phyloP scores from a whole-genome alignment of 2,797 vertebrate species.

The Sandelia bainsii region DNA sequence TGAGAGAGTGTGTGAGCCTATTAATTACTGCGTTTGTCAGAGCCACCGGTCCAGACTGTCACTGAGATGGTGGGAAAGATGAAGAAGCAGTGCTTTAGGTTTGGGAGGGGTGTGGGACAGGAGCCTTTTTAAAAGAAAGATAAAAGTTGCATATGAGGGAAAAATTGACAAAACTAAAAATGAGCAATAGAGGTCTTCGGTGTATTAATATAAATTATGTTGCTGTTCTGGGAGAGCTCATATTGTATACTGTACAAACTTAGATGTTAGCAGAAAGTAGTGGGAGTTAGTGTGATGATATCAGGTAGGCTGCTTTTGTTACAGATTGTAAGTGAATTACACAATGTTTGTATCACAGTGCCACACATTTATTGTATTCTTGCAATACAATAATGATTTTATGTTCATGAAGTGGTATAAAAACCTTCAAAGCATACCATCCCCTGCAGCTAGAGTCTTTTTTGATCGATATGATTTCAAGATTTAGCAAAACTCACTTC shows the following conservation, averaged over 20 bases:
- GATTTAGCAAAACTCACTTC: constrained; percentile 25
- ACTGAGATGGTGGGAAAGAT: constrained; percentile 57
- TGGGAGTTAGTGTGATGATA: no score
- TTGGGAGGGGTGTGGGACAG: constrained; percentile 20
- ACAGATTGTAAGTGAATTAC: no score
- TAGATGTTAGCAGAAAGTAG: neutral
- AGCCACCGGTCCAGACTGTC: constrained; percentile 68
- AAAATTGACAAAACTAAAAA: neutral
- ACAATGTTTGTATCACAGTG: neutral
- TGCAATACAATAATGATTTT: neutral
- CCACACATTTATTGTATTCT: neutral
- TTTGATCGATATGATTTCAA: constrained; percentile 15
- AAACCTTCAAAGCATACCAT: neutral
- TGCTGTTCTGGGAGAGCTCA: neutral
- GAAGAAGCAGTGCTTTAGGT: constrained; percentile 40
- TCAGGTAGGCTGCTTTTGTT: no score
- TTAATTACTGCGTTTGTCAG: constrained; percentile 81
- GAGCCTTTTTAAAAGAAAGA: constrained; percentile 15
- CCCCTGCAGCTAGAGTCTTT: constrained; percentile 9
- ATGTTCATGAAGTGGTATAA: constrained; percentile 5
- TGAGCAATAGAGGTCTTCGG: neutral
- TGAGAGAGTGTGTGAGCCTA: constrained; percentile 66
- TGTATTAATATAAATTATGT: constrained; percentile 2
- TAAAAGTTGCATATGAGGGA: constrained; percentile 13
- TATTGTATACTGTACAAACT: neutral